phyloP scores from a whole-genome alignment of 2,888 invertebrate genomes.

The Spilosoma lubricipeda region DNA sequence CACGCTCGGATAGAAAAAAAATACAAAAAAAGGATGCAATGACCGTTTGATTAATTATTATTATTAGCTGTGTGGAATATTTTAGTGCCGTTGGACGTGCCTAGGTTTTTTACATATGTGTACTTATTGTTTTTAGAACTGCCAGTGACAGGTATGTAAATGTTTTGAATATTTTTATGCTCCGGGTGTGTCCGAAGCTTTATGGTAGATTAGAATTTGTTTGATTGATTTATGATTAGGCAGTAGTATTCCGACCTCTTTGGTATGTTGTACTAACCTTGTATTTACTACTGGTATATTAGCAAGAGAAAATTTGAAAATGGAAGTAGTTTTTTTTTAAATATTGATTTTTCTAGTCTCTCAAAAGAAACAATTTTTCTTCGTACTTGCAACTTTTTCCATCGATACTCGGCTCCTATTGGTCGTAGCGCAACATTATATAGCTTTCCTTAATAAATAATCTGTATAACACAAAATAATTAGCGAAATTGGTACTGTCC shows the following conservation, averaged over 20 bases:
- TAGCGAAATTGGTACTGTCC: too few species aligned
- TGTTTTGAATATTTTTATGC: slow-evolving; percentile 13
- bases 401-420: too few species aligned
- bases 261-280: background rate
- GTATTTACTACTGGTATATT: background rate
- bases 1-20: slow-evolving; percentile 11
- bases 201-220: background rate
- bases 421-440: too few species aligned
- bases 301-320: background rate
- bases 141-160: slow-evolving; percentile 16
- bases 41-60: slow-evolving; percentile 55
- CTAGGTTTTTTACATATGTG: slow-evolving; percentile 17
- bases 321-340: too few species aligned
- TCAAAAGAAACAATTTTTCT: too few species aligned
- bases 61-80: slow-evolving; percentile 35
- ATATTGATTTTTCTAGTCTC: too few species aligned
- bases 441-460: too few species aligned
- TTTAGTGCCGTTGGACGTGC: slow-evolving; percentile 23
- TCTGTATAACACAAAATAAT: too few species aligned
- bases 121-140: slow-evolving; percentile 15
- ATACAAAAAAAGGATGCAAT: slow-evolving; percentile 44
- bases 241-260: background rate
- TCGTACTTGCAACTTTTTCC: too few species aligned
- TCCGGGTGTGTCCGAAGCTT: slow-evolving; percentile 7
- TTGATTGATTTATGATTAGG: background rate